phyloP scores from a whole-genome alignment of 2,888 invertebrate genomes.

The Philonicus albiceps region DNA sequence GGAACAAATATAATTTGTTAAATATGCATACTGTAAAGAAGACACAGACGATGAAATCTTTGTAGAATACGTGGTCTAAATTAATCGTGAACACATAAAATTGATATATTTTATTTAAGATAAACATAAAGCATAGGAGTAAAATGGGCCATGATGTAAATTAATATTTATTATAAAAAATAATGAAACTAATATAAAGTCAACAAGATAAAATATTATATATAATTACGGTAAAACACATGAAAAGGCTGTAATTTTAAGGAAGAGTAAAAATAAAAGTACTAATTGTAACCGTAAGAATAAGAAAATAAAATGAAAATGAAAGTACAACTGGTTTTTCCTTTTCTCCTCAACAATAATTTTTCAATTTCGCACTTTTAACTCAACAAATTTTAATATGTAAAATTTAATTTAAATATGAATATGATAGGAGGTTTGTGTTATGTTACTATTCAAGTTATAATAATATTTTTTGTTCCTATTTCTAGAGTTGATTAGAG shows the following conservation, averaged over 20 bases:
- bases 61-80: slow-evolving; percentile 30
- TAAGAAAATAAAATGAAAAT: slow-evolving; percentile 33
- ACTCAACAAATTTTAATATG: no score
- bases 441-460: no score
- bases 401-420: no score
- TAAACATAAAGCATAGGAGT: not conserved
- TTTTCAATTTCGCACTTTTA: no score
- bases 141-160: slow-evolving; percentile 41
- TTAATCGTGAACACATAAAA: slow-evolving; percentile 26
- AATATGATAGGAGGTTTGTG: no score
- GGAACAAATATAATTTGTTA: slow-evolving; percentile 32
- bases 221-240: slow-evolving; percentile 41
- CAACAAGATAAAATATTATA: slow-evolving; percentile 32
- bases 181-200: slow-evolving; percentile 31
- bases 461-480: no score
- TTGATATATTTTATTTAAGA: slow-evolving; percentile 38
- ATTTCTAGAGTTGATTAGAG: no score
- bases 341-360: not conserved
- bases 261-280: slow-evolving; percentile 40
- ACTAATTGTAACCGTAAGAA: slow-evolving; percentile 39
- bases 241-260: slow-evolving; percentile 49
- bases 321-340: not conserved
- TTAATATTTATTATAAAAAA: slow-evolving; percentile 27
- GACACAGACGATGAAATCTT: not conserved
- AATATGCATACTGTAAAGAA: slow-evolving; percentile 14